These are phyloP conservation scores for Drymodes brunneopygia DNA, from an alignment of 2,113 vertebrate genomes.

Conservation along the genomic window DNA sequence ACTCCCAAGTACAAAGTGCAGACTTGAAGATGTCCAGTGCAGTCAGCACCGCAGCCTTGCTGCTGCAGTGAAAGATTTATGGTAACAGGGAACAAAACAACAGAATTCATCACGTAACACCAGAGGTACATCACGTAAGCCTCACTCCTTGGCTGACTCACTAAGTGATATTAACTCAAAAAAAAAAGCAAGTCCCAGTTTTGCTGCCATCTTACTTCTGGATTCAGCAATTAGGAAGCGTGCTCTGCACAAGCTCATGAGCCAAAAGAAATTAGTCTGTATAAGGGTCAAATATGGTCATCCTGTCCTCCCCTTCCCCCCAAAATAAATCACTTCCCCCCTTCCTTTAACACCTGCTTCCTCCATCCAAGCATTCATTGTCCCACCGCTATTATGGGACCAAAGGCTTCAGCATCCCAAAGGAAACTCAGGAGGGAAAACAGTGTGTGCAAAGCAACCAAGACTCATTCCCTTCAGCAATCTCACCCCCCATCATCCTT, in stretches of 20 bases:
- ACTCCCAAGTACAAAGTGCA: not conserved
- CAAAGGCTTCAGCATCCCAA: conserved; percentile 8
- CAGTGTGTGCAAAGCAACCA: not conserved
- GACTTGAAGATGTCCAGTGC: not conserved
- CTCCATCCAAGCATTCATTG: conserved; percentile 19
- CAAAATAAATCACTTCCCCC: not conserved
- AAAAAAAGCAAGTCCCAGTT: not conserved
- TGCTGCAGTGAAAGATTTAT: not conserved
- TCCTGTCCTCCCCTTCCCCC: not conserved
- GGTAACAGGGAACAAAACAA: not conserved
- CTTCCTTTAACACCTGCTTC: conserved; percentile 48
- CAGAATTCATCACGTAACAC: not conserved
- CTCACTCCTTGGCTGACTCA: not conserved
- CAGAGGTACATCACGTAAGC: not conserved
- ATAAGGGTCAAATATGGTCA: not conserved
- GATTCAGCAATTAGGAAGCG: not conserved
- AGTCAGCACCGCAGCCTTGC: fast-evolving
- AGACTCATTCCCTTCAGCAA: not conserved
- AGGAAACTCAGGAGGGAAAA: conserved; percentile 35
- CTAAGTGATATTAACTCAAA: not conserved
- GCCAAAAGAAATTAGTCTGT: not conserved
- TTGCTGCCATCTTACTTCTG: not conserved
- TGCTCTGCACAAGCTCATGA: not conserved
- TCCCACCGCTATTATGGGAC: not conserved
- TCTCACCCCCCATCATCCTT: not conserved